Evolutionary conservation across 1,140 invertebrate species (phyloP).

Genomic region (Araneus ventricosus): DNA sequence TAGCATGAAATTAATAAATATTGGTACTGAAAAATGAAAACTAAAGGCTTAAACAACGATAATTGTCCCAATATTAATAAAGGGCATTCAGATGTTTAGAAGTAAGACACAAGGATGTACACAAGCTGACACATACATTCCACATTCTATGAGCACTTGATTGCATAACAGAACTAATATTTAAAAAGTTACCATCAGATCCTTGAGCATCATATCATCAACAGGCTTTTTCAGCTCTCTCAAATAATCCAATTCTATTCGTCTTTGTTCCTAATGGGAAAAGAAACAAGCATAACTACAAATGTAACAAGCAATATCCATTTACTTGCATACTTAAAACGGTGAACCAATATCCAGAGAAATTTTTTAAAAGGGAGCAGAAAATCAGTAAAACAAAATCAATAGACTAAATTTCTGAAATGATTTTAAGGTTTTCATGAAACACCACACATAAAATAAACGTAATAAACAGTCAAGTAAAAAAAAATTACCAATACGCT

Average conservation of each 20-base stretch:
- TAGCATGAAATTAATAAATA: too few relatives aligned
- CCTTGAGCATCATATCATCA: constrained; percentile 81
- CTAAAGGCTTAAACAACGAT: background rate
- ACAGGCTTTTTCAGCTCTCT: constrained; percentile 92
- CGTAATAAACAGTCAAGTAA: too few relatives aligned
- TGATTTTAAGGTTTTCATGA: too few relatives aligned
- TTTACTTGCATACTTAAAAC: background rate
- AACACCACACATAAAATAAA: too few relatives aligned
- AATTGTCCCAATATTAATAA: background rate
- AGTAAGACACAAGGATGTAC: too few relatives aligned
- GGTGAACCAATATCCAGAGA: background rate
- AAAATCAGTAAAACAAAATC: background rate
- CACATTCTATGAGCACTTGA: background rate
- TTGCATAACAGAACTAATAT: background rate
- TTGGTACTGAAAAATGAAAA: too few relatives aligned
- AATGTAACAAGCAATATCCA: background rate
- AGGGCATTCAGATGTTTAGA: too few relatives aligned
- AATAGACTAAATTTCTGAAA: background rate
- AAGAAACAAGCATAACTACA: background rate
- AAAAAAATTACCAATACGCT: too few relatives aligned
- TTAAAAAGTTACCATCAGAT: constrained; percentile 78
- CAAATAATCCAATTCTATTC: constrained; percentile 91
- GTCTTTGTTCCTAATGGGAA: constrained; percentile 85
- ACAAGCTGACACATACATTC: too few relatives aligned
- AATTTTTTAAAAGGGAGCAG: background rate